Conservation (phyloP, 2,113 vertebrate species). For the western clawed frog (Xenopus tropicalis) region UCB_Xtro_10.0 CM004443.2:56892001-56892500, state of each 20-base stretch:
- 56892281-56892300: no score
- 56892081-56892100: conserved; percentile 28
- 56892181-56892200: background rate
- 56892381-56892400: no score
- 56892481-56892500: no score
- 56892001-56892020: background rate
- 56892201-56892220: background rate
- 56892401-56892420: no score
- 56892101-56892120: conserved; percentile 31
- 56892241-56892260: background rate
- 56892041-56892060: conserved; percentile 23
- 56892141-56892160: conserved; percentile 14
- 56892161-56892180: conserved; percentile 5
- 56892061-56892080: conserved; percentile 23
- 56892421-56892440: no score
- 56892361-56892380: no score
- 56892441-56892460: no score
- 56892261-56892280: background rate
- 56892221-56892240: background rate
- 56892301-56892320: no score
- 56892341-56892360: background rate
- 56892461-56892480: no score
- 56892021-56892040: conserved; percentile 16
- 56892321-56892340: background rate
- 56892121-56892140: conserved; percentile 32